Base-by-base conservation (phyloP, 2,797 vertebrate genomes). In the Simalia tracyae region DNA sequence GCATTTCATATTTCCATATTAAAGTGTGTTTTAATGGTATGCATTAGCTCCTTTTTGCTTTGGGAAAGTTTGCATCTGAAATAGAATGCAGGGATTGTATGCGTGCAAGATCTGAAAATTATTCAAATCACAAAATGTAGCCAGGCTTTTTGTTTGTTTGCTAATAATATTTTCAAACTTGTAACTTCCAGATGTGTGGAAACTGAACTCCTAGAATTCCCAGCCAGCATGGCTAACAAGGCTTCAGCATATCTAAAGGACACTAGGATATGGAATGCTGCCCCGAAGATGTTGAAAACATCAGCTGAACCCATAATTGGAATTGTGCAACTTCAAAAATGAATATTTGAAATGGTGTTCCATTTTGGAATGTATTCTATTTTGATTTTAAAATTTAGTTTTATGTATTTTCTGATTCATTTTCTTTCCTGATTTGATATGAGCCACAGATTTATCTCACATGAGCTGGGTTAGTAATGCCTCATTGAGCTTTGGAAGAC, bases 41-140 rank as follows among this genome's bases (percentile, higher is more conserved):
- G 93, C 92, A 93, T 87, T 90, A 95, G 4, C 91, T 94, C 92
- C 63, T 36, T 94, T 95, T 92, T 94, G 88, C 92, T 92, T 94
- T 60, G 87, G 64, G 95, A 89, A 94, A 85, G 87, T 86, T 89
- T 95, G 84, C 61, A 93, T 88, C 93, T 66, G 86, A 94, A 93
- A 92, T 88, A 56, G 61, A 88, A 90, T 91, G 92, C 91, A 24
- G 91, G 93, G 91, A 94, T 85, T 50, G 50, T 94, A 93, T 92
- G 84, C 92, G 61, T 88, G 92, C 46, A 68, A 76, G 59, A 88
- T 92, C 89, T 90, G 93, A 94, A 68, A 95, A 92, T 93, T 88
- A 90, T 95, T 8, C 84, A 89, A 68, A 90, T 59, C 93, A 92
- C 94, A 94, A 94, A 64, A 91, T 90, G n/a, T 88, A 89, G 92